Percentiles rank a stretch among this genome's conserved stretches.
Conservation (phyloP, 2,113 vertebrate species). For the Gadus macrocephalus region DNA sequence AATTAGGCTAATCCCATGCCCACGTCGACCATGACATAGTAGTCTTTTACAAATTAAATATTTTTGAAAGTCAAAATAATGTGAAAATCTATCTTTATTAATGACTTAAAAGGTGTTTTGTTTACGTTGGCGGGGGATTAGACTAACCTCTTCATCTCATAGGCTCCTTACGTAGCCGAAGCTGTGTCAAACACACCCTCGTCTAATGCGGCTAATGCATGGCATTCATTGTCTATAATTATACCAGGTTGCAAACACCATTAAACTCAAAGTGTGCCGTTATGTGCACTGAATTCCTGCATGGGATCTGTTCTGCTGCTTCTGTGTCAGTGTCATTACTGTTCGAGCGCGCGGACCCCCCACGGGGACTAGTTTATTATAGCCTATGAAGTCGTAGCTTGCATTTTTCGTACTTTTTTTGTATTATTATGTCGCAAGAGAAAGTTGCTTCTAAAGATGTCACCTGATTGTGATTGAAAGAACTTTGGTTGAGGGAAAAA, state of each 20-base stretch:
- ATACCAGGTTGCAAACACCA: constrained; percentile 2
- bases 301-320: background rate
- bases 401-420: constrained; percentile 26
- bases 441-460: constrained; percentile 81
- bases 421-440: constrained; percentile 37
- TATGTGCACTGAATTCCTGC: background rate
- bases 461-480: constrained; percentile 89
- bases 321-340: no score
- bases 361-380: background rate
- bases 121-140: no score
- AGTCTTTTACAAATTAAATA: no score
- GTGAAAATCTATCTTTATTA: no score
- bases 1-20: no score
- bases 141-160: no score
- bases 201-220: background rate
- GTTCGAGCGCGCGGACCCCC: background rate
- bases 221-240: constrained; percentile 63
- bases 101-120: no score
- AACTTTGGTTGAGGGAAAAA: constrained; percentile 75
- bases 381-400: background rate
- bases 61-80: no score
- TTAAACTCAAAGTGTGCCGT: constrained; percentile 13
- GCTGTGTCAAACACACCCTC: background rate
- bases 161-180: no score
- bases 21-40: no score